phyloP scores from a whole-genome alignment of 2,113 vertebrate species.

The Anhinga anhinga region DNA sequence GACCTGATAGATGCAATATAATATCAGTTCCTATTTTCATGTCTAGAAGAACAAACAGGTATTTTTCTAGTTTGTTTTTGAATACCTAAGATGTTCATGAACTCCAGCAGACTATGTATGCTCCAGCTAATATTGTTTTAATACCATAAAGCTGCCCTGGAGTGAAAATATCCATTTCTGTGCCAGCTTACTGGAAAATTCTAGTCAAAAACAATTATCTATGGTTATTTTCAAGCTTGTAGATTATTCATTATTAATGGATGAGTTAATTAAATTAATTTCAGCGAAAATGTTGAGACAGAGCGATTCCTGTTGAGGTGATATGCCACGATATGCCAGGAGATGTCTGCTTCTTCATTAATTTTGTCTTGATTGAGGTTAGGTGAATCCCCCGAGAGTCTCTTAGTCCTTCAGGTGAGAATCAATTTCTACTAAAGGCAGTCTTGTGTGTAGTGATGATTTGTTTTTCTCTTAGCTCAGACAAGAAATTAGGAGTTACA shows the following conservation, averaged over 20 bases:
- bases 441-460: background rate
- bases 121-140: constrained; percentile 23
- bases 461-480: background rate
- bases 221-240: constrained; percentile 45
- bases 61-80: constrained; percentile 7
- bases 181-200: constrained; percentile 47
- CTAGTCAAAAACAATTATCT: constrained; percentile 44
- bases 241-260: constrained; percentile 59
- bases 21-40: constrained; percentile 9
- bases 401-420: background rate
- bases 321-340: constrained; percentile 14
- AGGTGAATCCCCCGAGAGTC: background rate
- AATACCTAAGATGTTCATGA: constrained; percentile 3
- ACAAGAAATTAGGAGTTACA: background rate
- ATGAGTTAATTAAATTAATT: constrained; percentile 63
- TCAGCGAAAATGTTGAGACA: constrained; percentile 25
- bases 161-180: constrained; percentile 42
- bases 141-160: constrained; percentile 17
- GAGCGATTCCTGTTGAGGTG: background rate
- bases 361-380: constrained; percentile 38
- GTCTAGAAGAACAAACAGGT: constrained; percentile 18
- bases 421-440: background rate
- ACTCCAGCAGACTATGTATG: background rate
- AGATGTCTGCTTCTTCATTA: constrained; percentile 53
- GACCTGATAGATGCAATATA: background rate